These are phyloP conservation scores for Helogale parvula DNA, from an alignment of 2,113 vertebrate genomes.

Conservation along the genomic window DNA sequence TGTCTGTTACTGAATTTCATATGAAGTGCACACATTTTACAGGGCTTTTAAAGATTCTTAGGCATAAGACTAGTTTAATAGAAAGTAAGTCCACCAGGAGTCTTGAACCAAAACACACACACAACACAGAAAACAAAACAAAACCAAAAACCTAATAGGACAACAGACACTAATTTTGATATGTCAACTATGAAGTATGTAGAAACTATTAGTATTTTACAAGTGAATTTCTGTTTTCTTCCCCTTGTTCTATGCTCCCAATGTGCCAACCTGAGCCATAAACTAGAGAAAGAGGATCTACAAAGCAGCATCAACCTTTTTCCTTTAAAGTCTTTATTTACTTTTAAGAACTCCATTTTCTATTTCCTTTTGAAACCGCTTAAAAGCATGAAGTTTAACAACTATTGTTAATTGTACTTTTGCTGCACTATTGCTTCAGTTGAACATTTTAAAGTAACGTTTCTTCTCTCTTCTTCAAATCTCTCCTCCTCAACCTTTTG, in stretches of 20 bases:
- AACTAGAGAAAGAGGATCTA: background rate
- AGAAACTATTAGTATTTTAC: background rate
- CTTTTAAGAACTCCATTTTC: background rate
- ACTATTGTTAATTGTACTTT: no score
- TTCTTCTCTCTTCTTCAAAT: background rate
- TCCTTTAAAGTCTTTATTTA: background rate
- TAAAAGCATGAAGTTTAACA: background rate
- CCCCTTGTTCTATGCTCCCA: background rate
- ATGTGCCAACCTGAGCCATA: background rate
- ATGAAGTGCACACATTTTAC: background rate
- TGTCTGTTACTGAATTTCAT: slow-evolving; percentile 12
- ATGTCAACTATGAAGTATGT: background rate
- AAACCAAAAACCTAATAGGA: background rate
- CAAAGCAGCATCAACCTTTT: background rate
- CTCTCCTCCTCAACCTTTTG: background rate
- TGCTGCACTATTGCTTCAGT: background rate
- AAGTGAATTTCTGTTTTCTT: background rate
- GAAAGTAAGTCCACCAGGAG: background rate
- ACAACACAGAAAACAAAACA: background rate
- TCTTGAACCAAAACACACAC: background rate
- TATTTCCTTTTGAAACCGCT: background rate
- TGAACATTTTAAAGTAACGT: background rate
- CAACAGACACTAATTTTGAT: background rate
- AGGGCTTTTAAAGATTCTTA: background rate
- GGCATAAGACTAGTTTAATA: background rate